phyloP scores from a whole-genome alignment of 2,113 vertebrate genomes.

The Setophaga kirtlandii region DNA sequence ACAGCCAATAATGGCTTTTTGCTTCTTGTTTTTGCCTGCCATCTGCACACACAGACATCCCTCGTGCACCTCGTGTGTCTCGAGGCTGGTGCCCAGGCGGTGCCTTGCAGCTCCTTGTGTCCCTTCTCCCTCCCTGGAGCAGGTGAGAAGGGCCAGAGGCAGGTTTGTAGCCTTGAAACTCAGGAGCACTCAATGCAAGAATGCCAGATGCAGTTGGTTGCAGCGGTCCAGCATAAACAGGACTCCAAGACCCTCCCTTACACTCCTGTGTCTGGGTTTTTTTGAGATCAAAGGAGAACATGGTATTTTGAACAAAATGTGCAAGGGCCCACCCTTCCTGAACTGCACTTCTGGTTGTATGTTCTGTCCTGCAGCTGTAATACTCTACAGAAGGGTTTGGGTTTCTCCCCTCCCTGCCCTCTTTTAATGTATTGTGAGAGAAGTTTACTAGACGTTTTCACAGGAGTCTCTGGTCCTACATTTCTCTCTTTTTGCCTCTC shows the following conservation, averaged over 20 bases:
- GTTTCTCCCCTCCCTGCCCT: not conserved
- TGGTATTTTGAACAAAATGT: conserved; percentile 23
- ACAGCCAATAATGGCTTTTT: not conserved
- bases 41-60: not conserved
- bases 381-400: not conserved
- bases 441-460: not conserved
- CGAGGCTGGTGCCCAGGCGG: not conserved
- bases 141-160: not conserved
- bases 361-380: conserved; percentile 11
- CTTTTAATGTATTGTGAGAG: not conserved
- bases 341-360: not conserved
- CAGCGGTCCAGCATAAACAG: not conserved
- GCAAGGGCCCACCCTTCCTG: conserved; percentile 64
- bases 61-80: not conserved
- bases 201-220: not conserved
- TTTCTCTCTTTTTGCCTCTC: not conserved
- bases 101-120: rapidly evolving
- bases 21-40: not conserved
- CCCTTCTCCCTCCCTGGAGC: not conserved
- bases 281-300: conserved; percentile 23
- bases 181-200: not conserved
- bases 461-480: not conserved
- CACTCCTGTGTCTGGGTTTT: not conserved
- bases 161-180: not conserved
- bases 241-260: not conserved